Conservation (phyloP, 2,797 vertebrate species). For the Gymnoscopelus microlampas region DNA sequence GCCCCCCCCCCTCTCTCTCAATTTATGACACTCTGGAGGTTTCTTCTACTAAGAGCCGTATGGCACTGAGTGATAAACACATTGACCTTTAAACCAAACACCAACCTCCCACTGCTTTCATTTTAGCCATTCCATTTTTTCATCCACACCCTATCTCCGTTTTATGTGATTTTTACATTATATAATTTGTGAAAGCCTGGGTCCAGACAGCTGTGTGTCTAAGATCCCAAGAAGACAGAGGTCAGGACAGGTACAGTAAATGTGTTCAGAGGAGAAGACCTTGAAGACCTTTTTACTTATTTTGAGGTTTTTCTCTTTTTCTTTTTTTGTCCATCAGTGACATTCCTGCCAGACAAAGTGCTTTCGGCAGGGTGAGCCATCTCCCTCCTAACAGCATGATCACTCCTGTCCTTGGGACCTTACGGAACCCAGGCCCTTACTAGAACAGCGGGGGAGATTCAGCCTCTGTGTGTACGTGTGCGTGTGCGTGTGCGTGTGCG, state of each 20-base stretch:
- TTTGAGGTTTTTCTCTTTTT: conserved; percentile 57
- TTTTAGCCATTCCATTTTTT: conserved; percentile 18
- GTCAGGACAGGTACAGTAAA: conserved; percentile 52
- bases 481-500: conserved; percentile 9
- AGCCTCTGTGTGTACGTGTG: conserved; percentile 36
- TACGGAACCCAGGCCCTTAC: conserved; percentile 33
- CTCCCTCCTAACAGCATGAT: conserved; percentile 63
- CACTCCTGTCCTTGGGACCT: conserved; percentile 41
- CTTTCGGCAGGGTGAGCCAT: conserved; percentile 55
- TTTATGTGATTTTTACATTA: conserved; percentile 50
- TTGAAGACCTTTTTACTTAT: conserved; percentile 56
- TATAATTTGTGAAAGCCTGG: conserved; percentile 57
- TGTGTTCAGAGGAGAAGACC: conserved; percentile 54
- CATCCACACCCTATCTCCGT: conserved; percentile 40
- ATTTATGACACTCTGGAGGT: conserved; percentile 16
- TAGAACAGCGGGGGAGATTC: conserved; percentile 40
- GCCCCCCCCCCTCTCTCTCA: background rate
- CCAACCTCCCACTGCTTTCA: conserved; percentile 48
- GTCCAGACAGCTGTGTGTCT: conserved; percentile 60
- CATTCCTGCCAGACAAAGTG: conserved; percentile 64
- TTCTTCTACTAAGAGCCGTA: conserved; percentile 11
- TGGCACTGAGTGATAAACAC: conserved; percentile 37
- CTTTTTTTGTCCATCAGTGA: conserved; percentile 36
- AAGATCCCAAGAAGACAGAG: conserved; percentile 19
- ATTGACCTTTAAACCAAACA: conserved; percentile 50